These are phyloP conservation scores for Odontophorus gujanensis DNA, from an alignment of 2,113 vertebrate genomes.

Conservation along the genomic window DNA sequence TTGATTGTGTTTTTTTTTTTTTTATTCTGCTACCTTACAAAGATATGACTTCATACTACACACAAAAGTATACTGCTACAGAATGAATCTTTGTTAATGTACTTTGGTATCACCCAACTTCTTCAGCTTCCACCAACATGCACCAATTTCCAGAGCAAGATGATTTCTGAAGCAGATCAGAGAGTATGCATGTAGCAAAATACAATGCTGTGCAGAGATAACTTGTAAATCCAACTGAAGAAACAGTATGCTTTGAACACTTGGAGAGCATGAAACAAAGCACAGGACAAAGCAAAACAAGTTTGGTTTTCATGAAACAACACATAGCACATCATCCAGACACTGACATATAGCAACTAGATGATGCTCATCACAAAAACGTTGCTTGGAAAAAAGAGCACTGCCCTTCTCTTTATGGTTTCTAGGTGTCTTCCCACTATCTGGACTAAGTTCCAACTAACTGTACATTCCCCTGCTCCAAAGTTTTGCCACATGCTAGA, in stretches of 20 bases:
- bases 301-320: neutral
- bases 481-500: neutral
- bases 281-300: neutral
- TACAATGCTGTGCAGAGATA: neutral
- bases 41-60: neutral
- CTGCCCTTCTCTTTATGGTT: neutral
- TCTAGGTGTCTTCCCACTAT: neutral
- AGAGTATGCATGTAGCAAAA: neutral
- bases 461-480: neutral
- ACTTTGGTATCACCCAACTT: neutral
- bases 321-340: neutral
- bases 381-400: neutral
- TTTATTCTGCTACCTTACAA: neutral
- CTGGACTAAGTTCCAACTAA: neutral
- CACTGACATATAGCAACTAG: no score
- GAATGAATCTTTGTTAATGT: neutral
- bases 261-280: neutral
- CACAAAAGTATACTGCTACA: neutral
- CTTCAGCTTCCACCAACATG: neutral
- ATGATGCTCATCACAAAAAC: neutral
- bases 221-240: neutral
- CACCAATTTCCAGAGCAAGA: neutral
- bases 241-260: fast-evolving
- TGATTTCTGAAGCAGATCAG: neutral
- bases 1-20: neutral